Conservation (phyloP, 2,113 vertebrate genomes). For the Cephalophus harveyi region DNA sequence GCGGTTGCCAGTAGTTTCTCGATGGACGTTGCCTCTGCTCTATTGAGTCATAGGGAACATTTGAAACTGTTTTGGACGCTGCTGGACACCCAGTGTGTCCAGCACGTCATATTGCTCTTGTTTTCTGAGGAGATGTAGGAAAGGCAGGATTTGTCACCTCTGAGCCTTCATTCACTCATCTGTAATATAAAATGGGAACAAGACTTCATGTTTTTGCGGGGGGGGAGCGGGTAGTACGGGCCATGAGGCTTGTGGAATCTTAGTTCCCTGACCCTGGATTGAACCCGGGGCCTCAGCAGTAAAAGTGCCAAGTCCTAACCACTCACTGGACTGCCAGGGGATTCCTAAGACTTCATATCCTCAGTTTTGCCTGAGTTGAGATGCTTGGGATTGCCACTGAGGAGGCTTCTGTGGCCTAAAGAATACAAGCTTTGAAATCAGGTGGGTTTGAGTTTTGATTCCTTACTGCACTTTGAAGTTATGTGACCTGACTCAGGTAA, state of each 20-base stretch:
- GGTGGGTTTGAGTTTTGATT: background rate
- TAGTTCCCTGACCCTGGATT: background rate
- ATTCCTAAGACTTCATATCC: background rate
- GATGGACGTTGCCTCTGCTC: background rate
- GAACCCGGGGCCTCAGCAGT: background rate
- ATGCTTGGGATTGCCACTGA: background rate
- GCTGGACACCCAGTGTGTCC: background rate
- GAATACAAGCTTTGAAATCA: background rate
- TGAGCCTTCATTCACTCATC: background rate
- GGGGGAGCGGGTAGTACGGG: accelerated
- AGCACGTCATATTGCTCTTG: background rate
- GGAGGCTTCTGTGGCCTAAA: background rate
- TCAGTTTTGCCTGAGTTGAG: background rate
- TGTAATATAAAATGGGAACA: background rate
- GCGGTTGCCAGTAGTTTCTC: background rate
- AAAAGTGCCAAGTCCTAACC: background rate
- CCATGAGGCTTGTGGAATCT: background rate
- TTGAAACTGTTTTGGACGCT: background rate
- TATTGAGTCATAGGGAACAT: background rate
- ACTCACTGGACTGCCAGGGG: background rate
- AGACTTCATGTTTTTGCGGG: background rate
- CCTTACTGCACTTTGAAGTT: background rate
- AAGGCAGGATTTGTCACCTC: background rate
- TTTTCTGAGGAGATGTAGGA: background rate
- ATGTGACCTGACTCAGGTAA: background rate